Evolutionary conservation across 2,888 invertebrate genomes (phyloP).

Genomic region (Hemaris fuciformis): DNA sequence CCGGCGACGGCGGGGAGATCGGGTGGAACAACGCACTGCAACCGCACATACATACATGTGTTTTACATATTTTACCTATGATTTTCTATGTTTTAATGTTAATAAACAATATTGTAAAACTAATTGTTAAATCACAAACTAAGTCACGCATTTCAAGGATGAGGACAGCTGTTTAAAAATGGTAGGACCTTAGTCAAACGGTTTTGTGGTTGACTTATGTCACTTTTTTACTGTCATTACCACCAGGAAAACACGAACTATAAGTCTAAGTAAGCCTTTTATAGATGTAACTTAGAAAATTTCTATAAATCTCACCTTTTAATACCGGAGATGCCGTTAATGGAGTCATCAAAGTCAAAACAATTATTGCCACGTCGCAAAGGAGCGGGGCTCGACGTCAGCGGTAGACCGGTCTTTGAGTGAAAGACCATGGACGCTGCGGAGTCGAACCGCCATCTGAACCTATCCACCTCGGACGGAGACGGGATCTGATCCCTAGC

Average conservation of each 20-base stretch:
- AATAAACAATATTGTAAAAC: too few species aligned
- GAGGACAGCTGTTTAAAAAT: too few species aligned
- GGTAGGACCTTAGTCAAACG: too few species aligned
- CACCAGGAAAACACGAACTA: too few species aligned
- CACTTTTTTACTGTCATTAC: too few species aligned
- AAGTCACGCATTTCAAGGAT: too few species aligned
- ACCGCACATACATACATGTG: constrained; percentile 18
- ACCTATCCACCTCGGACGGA: constrained; percentile 86
- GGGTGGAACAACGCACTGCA: constrained; percentile 85
- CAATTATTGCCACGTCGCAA: constrained; percentile 87
- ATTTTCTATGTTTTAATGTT: too few species aligned
- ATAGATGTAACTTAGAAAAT: not conserved
- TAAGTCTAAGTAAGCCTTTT: not conserved
- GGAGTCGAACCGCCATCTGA: constrained; percentile 87
- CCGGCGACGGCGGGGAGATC: constrained; percentile 45
- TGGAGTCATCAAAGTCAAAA: constrained; percentile 92
- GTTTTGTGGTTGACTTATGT: too few species aligned
- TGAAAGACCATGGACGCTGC: constrained; percentile 93
- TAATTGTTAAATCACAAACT: too few species aligned
- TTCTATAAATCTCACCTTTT: constrained; percentile 83
- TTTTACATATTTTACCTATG: not conserved
- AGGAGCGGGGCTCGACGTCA: constrained; percentile 94
- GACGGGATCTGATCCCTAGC: constrained; percentile 82
- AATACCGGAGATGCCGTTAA: constrained; percentile 89
- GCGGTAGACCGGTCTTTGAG: constrained; percentile 88